A percentile compares a stretch with the other conserved stretches of the same genome.
Evolutionary conservation across 2,888 invertebrate species (phyloP).

Genomic region (Amphimallon solstitiale): DNA sequence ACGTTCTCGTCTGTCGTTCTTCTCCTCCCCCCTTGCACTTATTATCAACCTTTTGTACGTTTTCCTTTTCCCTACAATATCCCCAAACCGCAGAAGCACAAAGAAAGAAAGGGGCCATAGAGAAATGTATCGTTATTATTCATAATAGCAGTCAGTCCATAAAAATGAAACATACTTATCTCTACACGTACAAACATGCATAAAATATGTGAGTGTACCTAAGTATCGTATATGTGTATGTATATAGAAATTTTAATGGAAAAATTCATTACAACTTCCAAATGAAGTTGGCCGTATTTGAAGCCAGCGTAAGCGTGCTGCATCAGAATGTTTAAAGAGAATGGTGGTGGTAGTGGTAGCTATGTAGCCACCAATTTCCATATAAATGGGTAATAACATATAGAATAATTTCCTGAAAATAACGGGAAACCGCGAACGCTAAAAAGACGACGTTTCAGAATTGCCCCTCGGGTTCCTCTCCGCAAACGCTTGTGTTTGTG

Average conservation of each 20-base stretch:
- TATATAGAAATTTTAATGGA: conserved; percentile 29
- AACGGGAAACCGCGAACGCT: conserved; percentile 32
- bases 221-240: conserved; percentile 6
- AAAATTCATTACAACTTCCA: conserved; percentile 36
- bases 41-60: background rate
- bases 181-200: background rate
- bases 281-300: conserved; percentile 31
- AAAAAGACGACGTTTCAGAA: conserved; percentile 19
- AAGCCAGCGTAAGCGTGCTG: background rate
- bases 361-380: conserved; percentile 40
- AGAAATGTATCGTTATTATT: conserved; percentile 29
- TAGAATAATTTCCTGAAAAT: conserved; percentile 45
- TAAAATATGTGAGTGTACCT: conserved; percentile 1
- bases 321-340: background rate
- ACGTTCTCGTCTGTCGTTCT: too few species aligned
- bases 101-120: conserved; percentile 15
- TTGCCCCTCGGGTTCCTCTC: background rate
- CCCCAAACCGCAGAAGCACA: background rate
- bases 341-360: too few species aligned
- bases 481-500: too few species aligned
- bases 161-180: conserved; percentile 36
- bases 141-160: conserved; percentile 20
- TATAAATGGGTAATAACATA: conserved; percentile 46
- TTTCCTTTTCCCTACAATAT: conserved; percentile 30
- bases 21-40: too few species aligned